These are phyloP conservation scores for Netelia virgata DNA, from an alignment of 2,888 invertebrate genomes.

Conservation along the genomic window DNA sequence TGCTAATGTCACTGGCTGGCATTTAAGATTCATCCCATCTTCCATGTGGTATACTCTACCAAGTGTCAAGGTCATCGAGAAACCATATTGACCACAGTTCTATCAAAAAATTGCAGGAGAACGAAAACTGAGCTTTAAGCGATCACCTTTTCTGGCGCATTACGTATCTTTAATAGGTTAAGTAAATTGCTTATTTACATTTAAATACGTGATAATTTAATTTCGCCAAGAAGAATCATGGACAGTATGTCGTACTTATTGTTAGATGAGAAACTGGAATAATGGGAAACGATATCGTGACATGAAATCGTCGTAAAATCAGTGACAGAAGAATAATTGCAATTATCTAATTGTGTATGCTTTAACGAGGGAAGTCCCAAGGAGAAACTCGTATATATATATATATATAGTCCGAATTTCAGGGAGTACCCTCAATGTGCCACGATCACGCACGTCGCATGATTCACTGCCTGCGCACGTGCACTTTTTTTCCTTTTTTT, in stretches of 20 bases:
- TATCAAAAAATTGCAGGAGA: too few relatives aligned
- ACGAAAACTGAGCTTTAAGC: too few relatives aligned
- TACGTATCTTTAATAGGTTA: neutral
- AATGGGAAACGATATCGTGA: too few relatives aligned
- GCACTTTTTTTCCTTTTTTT: neutral
- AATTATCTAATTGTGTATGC: conserved; percentile 21
- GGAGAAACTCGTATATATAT: conserved; percentile 8
- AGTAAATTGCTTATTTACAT: neutral
- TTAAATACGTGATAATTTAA: neutral
- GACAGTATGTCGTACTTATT: neutral
- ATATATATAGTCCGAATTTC: conserved; percentile 8
- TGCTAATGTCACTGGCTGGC: neutral
- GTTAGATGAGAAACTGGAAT: neutral
- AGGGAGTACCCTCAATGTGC: conserved; percentile 35
- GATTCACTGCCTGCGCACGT: neutral
- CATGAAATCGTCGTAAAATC: too few relatives aligned
- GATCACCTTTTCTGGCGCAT: too few relatives aligned
- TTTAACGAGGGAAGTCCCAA: neutral
- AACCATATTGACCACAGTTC: too few relatives aligned
- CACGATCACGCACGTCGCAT: conserved; percentile 8
- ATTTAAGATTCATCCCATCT: neutral
- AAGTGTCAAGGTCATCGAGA: neutral
- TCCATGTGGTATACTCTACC: neutral
- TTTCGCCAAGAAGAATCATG: neutral
- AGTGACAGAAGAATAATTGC: neutral